Conservation (phyloP, 2,888 invertebrate genomes). For the Sarcophaga carnaria region DNA sequence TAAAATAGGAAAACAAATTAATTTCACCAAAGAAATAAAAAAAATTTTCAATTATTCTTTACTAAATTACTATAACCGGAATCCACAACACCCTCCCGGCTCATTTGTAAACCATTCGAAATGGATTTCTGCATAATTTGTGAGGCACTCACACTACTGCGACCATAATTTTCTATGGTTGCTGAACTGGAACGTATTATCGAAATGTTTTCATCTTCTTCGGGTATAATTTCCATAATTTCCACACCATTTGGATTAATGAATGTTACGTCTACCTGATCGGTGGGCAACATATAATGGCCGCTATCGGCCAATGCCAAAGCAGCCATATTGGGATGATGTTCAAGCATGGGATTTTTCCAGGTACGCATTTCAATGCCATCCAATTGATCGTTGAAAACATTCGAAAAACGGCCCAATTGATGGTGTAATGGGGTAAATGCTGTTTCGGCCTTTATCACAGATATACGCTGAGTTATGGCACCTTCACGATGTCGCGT, state of each 20-base stretch:
- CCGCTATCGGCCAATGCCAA: conserved; percentile 76
- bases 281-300: conserved; percentile 79
- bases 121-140: conserved; percentile 75
- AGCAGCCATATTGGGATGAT: conserved; percentile 68
- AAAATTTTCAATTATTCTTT: background rate
- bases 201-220: conserved; percentile 80
- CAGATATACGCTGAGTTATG: conserved; percentile 79
- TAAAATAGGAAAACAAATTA: conserved; percentile 37
- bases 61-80: conserved; percentile 70
- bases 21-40: background rate
- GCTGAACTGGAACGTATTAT: conserved; percentile 79
- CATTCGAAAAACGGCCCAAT: conserved; percentile 75
- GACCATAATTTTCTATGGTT: conserved; percentile 78
- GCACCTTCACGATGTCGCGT: conserved; percentile 79
- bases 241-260: conserved; percentile 81
- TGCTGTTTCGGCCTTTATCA: conserved; percentile 78
- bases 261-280: conserved; percentile 79
- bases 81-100: conserved; percentile 54
- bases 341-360: conserved; percentile 77
- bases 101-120: conserved; percentile 74
- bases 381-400: conserved; percentile 79
- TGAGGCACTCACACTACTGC: conserved; percentile 73
- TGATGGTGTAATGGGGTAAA: conserved; percentile 76
- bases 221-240: conserved; percentile 82
- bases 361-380: conserved; percentile 79